Percentiles rank a stretch among this genome's conserved stretches.
These are phyloP conservation scores for Drosophila novamexicana DNA, from an alignment of 1,140 invertebrate genomes.

Conservation along the genomic window DNA sequence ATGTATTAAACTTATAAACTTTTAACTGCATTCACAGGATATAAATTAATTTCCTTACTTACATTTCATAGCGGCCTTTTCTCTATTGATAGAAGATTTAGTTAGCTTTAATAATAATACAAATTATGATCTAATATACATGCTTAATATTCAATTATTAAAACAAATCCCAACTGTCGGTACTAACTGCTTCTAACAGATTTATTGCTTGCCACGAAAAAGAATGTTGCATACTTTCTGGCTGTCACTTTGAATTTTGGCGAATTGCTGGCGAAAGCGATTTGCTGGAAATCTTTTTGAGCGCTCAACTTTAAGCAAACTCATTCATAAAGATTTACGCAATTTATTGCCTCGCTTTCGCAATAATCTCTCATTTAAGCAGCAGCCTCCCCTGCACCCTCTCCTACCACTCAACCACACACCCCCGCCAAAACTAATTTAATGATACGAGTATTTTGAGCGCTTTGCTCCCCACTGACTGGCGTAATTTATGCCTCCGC, in stretches of 20 bases:
- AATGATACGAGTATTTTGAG: constrained; percentile 61
- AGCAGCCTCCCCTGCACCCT: neutral
- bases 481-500: constrained; percentile 69
- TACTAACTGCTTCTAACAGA: neutral
- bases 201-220: neutral
- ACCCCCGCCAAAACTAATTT: constrained; percentile 59
- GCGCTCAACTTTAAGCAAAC: constrained; percentile 44
- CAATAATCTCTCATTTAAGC: constrained; percentile 76
- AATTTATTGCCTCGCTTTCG: constrained; percentile 71
- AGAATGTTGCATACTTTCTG: constrained; percentile 8
- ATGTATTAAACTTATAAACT: too few relatives aligned
- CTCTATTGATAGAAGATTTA: too few relatives aligned
- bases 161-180: neutral
- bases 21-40: too few relatives aligned
- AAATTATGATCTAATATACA: too few relatives aligned
- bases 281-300: neutral
- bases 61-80: too few relatives aligned
- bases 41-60: too few relatives aligned
- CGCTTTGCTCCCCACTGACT: constrained; percentile 47
- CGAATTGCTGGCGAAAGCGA: constrained; percentile 1
- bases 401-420: neutral
- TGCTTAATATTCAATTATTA: neutral
- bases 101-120: too few relatives aligned
- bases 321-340: constrained; percentile 76
- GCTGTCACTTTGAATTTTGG: neutral